Base-by-base conservation (phyloP, 92 coral and sea anemone genomes). In the Epizoanthus ramosus region DNA sequence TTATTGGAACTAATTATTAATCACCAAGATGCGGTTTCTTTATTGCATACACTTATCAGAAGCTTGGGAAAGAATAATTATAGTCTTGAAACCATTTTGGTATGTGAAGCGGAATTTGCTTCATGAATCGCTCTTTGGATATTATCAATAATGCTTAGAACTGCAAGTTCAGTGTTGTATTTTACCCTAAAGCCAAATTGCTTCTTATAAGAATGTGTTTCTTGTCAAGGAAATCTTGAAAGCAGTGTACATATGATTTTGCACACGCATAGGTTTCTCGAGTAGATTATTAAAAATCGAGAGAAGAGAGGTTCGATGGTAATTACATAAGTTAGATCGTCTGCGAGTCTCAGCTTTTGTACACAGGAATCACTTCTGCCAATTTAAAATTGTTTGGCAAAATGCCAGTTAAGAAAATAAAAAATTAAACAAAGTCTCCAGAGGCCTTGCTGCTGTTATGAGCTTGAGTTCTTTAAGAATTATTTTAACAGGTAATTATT, bases 111-210 rank as follows among this genome's bases (percentile, higher is more conserved):
- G n/a, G n/a, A n/a, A n/a, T n/a, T n/a, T n/a, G n/a, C n/a, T 43
- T 59, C 86, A 80, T 85, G 85, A 75, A 76, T 85, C 60, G 85
- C 84, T 59, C 87, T 84, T 84, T 84, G 87, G 35, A 84, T 63
- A 61, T 57, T 84, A 61, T 84, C 84, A 37, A 85, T 64, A 74
- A 85, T 85, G 67, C 75, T 85, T 8, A 86, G 64, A 47, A 86
- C 45, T 17, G 89, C 80, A 68, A 9, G 64, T 8, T 70, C 74
- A 80, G 88, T 77, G 88, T 77, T 14, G 85, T 76, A 67, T 85
- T 76, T 66, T 17, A 53, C 61, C 70, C 84, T 81, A 67, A 85
- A 80, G 39, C 80, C 81, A 80, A 69, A 86, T 80, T 70, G 86
- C 50, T 57, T 80, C 35, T 86, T 74, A 86, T 41, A 80, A 23